Base-by-base conservation (phyloP, 2,888 invertebrate species). In the Agonopterix alstromeriana region DNA sequence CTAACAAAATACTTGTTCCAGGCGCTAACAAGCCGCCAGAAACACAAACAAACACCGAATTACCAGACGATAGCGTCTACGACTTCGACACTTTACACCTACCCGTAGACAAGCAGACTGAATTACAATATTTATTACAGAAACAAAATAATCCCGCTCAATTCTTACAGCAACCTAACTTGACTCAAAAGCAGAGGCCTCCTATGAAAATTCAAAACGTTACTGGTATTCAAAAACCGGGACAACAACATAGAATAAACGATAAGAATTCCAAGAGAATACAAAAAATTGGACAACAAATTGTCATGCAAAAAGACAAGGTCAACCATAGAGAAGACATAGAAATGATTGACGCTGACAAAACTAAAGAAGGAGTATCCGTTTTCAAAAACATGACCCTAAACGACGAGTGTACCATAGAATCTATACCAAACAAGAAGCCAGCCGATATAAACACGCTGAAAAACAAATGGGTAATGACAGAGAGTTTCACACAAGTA, bases 321-420 rank as follows among this genome's bases (percentile, higher is more conserved):
- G 35, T 56, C 0, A 53, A 58, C 0, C 74, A 58, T 17, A 63
- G 61, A 35, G 70, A 74, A 3, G 64, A 67, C 0, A 73, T 76
- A 1, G 75, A 77, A 41, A 58, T 63, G 10, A 66, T 63, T 11
- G 85, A 85, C 8, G 42, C 56, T 0, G 82, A 87, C 0, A 73
- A 65, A 52, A 36, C 63, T 0, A 75, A 63, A 35, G 86, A 84
- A 11, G 62, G 69, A 0, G 55, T 70, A 0, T 67, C 75, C 0
- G 53, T 80, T 1, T 55, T 82, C 8, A 81, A 81, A 52, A 89
- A 89, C 47, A 81, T 91, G 9, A 77, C 88, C 0, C 77, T 91
- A 48, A 91, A 90, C 42, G 91, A 91, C 17, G 91, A 91, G 55
- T 91, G 91, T 49, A 91, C 91, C 0, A 84, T 92, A 53, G 91